phyloP scores from a whole-genome alignment of 2,113 vertebrate genomes.

The Himantopus leucocephalus region DNA sequence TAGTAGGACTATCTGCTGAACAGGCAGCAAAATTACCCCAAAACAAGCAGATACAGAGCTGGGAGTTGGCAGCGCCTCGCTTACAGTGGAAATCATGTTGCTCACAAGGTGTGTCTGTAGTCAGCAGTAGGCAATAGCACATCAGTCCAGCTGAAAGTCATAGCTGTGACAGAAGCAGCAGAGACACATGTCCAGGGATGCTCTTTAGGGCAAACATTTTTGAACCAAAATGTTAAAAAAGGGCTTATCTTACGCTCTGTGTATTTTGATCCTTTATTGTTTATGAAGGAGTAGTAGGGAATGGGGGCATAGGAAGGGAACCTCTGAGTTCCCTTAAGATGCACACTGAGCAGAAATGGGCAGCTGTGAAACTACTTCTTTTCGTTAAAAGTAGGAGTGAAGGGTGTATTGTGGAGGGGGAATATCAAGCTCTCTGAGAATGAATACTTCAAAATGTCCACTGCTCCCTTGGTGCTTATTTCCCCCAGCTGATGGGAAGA shows the following conservation, averaged over 20 bases:
- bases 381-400: not conserved
- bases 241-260: not conserved
- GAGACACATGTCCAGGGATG: not conserved
- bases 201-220: not conserved
- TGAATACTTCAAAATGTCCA: not conserved
- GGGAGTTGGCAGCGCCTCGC: not conserved
- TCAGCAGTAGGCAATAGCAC: not conserved
- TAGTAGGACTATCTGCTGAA: not conserved
- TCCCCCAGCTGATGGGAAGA: not conserved
- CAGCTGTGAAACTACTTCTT: not conserved
- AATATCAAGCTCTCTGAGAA: not conserved
- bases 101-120: not conserved
- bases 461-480: not conserved
- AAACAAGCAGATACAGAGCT: not conserved
- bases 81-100: fast-evolving
- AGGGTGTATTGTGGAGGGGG: not conserved
- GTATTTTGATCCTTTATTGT: not conserved
- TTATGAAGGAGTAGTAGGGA: not conserved
- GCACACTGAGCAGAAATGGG: not conserved
- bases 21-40: not conserved
- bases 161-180: not conserved
- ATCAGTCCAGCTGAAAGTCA: not conserved
- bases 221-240: not conserved
- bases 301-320: no score
- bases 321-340: not conserved